Percentiles rank a stretch among this genome's conserved stretches.
Conservation (phyloP, 2,113 vertebrate genomes). For the Rhinichthys klamathensis region DNA sequence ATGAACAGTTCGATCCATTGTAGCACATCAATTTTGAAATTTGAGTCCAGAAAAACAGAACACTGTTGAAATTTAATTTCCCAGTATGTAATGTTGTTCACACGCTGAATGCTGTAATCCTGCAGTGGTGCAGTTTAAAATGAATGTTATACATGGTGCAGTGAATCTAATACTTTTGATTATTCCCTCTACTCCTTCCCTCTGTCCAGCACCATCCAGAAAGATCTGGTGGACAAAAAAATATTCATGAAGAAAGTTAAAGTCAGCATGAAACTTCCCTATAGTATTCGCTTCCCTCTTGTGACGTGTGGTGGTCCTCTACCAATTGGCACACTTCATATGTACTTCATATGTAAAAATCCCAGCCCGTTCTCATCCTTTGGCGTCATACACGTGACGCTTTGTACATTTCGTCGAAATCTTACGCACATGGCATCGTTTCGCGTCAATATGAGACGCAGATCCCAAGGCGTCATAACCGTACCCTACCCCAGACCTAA, state of each 20-base stretch:
- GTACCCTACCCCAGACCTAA: no score
- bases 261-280: no score
- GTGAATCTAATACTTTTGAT: not conserved
- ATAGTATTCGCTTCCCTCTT: no score
- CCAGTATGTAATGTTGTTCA: constrained; percentile 16
- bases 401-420: no score
- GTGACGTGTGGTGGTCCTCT: no score
- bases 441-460: no score
- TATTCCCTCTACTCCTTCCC: not conserved
- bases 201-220: not conserved
- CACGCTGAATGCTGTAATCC: constrained; percentile 34
- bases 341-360: no score
- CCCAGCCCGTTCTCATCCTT: no score
- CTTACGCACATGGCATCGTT: no score
- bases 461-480: no score
- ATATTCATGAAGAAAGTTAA: not conserved
- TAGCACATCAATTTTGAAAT: constrained; percentile 9
- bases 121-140: constrained; percentile 1
- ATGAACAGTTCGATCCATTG: constrained; percentile 6
- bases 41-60: not conserved
- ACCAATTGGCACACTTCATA: no score
- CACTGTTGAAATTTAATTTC: constrained; percentile 32
- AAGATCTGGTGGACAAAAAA: not conserved
- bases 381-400: no score
- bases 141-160: not conserved